Percentiles rank a stretch among this genome's conserved stretches.
These are phyloP conservation scores for Phalacrocorax pelagicus DNA, from an alignment of 2,113 vertebrate species.

Conservation along the genomic window DNA sequence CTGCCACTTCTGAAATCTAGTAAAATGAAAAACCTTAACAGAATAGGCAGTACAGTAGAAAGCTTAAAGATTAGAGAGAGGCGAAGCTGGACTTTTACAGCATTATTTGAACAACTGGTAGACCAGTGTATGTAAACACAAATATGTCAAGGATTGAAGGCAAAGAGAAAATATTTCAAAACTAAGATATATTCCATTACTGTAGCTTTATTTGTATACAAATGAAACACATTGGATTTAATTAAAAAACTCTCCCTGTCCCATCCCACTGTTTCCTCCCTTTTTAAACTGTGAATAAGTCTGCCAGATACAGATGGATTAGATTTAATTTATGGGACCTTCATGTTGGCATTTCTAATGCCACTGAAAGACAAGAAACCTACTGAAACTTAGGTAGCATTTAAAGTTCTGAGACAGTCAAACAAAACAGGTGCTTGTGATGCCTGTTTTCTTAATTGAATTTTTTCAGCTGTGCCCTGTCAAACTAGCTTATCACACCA, in stretches of 20 bases:
- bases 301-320: neutral
- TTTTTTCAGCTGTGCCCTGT: neutral
- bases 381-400: neutral
- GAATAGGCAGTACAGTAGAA: neutral
- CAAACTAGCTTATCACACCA: neutral
- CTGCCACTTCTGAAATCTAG: neutral
- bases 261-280: neutral
- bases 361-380: neutral
- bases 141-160: neutral
- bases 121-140: neutral
- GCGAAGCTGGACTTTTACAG: neutral
- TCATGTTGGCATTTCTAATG: neutral
- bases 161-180: neutral
- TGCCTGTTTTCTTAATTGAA: neutral
- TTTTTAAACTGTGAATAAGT: neutral
- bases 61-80: neutral
- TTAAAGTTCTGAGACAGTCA: neutral
- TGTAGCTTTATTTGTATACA: neutral
- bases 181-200: neutral
- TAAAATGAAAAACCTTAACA: neutral
- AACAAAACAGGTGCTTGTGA: neutral
- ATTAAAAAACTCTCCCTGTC: neutral
- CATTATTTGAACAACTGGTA: neutral
- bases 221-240: neutral
- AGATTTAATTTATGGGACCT: neutral